Conservation (phyloP, 1,140 invertebrate species). For the Lasaia peninsularis region DNA sequence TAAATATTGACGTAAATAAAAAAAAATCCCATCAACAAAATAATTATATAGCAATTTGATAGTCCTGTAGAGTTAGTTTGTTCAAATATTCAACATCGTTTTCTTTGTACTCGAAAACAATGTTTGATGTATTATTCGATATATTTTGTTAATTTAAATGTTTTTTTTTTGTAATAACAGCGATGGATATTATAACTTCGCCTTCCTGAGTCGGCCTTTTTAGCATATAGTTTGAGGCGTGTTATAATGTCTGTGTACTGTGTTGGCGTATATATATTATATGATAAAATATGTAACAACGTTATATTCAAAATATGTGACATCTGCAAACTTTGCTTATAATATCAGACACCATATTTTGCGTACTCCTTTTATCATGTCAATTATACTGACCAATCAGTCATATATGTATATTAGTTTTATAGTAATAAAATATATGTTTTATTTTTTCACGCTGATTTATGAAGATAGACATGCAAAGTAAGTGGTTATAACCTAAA, state of each 20-base stretch:
- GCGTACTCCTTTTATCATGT: too few relatives aligned
- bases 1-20: neutral
- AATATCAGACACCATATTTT: too few relatives aligned
- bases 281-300: neutral
- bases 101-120: constrained; percentile 59
- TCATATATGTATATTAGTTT: too few relatives aligned
- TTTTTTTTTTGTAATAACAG: constrained; percentile 15
- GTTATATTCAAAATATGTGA: too few relatives aligned
- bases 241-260: constrained; percentile 1
- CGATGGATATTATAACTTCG: constrained; percentile 13
- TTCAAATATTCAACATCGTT: constrained; percentile 52
- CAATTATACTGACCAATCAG: too few relatives aligned
- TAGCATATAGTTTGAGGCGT: neutral
- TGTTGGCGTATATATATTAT: constrained; percentile 10
- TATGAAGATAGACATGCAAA: too few relatives aligned
- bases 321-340: too few relatives aligned
- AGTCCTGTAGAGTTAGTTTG: constrained; percentile 33
- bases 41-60: neutral
- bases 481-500: too few relatives aligned
- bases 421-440: too few relatives aligned
- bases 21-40: neutral
- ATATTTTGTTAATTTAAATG: constrained; percentile 16
- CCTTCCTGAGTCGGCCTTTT: constrained; percentile 1
- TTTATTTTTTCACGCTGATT: too few relatives aligned
- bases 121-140: constrained; percentile 36